These are phyloP conservation scores for Fissipunctia ypsillon DNA, from an alignment of 2,888 invertebrate species.

Conservation along the genomic window DNA sequence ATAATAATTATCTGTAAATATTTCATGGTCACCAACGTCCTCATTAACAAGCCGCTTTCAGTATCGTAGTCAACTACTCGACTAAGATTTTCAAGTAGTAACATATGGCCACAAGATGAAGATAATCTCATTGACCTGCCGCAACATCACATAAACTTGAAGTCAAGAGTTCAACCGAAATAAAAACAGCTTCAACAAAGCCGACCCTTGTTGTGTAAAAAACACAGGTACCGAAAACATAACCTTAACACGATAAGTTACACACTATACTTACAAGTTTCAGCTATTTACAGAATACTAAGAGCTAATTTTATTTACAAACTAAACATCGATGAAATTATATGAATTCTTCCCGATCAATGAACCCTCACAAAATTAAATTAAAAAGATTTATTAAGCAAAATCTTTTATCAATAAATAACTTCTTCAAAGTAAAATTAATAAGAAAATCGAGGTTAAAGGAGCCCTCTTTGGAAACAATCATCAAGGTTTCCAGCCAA, in stretches of 20 bases:
- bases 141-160: constrained; percentile 49
- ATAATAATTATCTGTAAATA: background rate
- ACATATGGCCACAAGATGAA: constrained; percentile 72
- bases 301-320: constrained; percentile 36
- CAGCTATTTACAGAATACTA: constrained; percentile 42
- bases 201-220: constrained; percentile 26
- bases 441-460: constrained; percentile 37
- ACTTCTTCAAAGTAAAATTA: constrained; percentile 62
- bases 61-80: constrained; percentile 30
- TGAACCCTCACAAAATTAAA: constrained; percentile 55
- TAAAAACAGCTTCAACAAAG: constrained; percentile 40
- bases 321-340: constrained; percentile 35
- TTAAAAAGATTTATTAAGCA: constrained; percentile 36
- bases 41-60: background rate
- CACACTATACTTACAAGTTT: constrained; percentile 52
- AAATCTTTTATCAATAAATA: constrained; percentile 58
- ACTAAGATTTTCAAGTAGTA: constrained; percentile 63
- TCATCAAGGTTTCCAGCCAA: constrained; percentile 71
- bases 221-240: constrained; percentile 45
- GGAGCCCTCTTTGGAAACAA: constrained; percentile 37
- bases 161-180: constrained; percentile 45
- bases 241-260: constrained; percentile 29
- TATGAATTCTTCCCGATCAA: constrained; percentile 54
- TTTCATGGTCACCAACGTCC: background rate
- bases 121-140: constrained; percentile 58